A percentile compares a stretch with the other conserved stretches of the same genome.
phyloP scores from a whole-genome alignment of 2,113 vertebrate genomes.

The Turnix velox region DNA sequence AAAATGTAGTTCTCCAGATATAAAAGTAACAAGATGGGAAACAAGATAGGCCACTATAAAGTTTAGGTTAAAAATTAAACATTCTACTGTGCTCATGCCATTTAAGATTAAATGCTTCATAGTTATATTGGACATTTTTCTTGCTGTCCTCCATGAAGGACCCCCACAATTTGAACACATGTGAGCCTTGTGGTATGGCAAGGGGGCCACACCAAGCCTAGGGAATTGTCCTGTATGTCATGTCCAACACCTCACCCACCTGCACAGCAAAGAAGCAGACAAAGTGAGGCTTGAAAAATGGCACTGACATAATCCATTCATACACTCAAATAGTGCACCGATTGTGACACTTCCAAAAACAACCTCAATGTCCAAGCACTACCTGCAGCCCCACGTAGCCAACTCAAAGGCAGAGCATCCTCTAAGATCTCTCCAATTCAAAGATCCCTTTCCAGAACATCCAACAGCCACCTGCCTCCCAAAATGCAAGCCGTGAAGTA shows the following conservation, averaged over 20 bases:
- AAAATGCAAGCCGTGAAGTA: neutral
- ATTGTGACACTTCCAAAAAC: neutral
- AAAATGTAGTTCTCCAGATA: neutral
- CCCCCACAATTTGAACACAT: neutral
- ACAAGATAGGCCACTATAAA: neutral
- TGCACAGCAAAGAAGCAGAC: neutral
- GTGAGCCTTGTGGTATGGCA: neutral
- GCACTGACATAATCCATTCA: neutral
- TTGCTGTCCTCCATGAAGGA: neutral
- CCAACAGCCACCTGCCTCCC: neutral
- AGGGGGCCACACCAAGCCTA: neutral
- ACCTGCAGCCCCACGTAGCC: neutral
- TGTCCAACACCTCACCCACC: neutral
- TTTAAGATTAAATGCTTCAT: neutral
- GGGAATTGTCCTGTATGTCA: neutral
- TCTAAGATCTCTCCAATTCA: neutral
- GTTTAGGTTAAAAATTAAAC: neutral
- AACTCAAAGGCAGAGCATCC: neutral
- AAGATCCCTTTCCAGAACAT: neutral
- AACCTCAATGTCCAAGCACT: neutral
- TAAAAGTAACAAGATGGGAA: neutral
- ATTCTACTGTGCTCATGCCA: neutral
- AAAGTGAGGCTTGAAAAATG: neutral
- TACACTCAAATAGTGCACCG: neutral
- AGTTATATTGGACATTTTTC: neutral